phyloP scores from a whole-genome alignment of 1,140 invertebrate genomes.

The Dicyema japonicum region DNA sequence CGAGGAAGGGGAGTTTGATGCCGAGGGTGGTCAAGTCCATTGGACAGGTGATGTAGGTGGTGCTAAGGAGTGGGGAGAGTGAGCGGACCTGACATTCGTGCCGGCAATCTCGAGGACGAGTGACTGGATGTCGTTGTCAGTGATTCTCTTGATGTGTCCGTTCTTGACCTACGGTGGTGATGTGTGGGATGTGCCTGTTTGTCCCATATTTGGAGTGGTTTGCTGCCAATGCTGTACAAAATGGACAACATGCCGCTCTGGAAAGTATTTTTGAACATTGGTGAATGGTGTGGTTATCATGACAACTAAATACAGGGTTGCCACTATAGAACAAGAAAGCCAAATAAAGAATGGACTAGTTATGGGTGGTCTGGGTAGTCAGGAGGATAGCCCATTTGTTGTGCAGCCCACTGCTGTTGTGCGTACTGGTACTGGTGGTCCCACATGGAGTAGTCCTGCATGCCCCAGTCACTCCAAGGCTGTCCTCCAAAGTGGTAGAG shows the following conservation, averaged over 20 bases:
- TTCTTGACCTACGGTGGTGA: constrained; percentile 71
- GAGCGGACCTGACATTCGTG: constrained; percentile 45
- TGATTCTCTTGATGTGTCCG: constrained; percentile 89
- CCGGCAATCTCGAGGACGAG: constrained; percentile 88
- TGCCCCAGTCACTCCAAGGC: no score
- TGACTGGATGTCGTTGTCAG: constrained; percentile 93
- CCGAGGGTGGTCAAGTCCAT: constrained; percentile 81
- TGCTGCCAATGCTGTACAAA: constrained; percentile 72
- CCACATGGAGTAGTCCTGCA: no score
- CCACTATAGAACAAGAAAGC: no score
- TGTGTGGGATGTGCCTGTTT: constrained; percentile 40
- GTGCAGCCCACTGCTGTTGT: no score
- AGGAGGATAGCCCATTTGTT: no score
- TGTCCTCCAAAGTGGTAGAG: no score
- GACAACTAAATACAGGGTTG: no score
- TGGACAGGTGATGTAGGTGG: constrained; percentile 85
- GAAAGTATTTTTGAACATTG: constrained; percentile 86
- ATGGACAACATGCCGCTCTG: constrained; percentile 75
- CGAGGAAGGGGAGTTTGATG: constrained; percentile 82
- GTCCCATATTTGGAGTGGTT: constrained; percentile 79
- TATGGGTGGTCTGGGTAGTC: no score
- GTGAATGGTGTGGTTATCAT: no score
- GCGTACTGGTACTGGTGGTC: no score
- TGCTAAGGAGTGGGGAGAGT: constrained; percentile 26
- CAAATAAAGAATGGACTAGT: no score